A percentile compares a stretch with the other conserved stretches of the same genome.
These are phyloP conservation scores for Chydorus sphaericus DNA, from an alignment of 2,888 invertebrate genomes.

Conservation along the genomic window DNA sequence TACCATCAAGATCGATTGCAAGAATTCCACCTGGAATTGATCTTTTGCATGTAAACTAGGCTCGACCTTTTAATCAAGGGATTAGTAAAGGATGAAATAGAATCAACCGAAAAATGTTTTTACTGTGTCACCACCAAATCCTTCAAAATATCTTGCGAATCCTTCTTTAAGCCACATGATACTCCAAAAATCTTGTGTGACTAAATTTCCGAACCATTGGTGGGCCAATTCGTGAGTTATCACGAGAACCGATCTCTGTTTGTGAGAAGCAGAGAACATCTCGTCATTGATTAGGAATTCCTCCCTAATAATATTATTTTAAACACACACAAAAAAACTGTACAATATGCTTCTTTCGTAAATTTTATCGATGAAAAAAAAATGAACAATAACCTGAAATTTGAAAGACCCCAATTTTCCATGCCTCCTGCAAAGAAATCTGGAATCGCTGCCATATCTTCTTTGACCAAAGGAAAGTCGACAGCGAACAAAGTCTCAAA, in stretches of 20 bases:
- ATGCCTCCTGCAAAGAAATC: conserved; percentile 36
- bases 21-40: conserved; percentile 58
- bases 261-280: conserved; percentile 12
- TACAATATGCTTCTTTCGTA: background rate
- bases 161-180: too few species aligned
- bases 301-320: conserved; percentile 29
- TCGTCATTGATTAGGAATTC: conserved; percentile 42
- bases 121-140: conserved; percentile 7
- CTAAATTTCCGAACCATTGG: conserved; percentile 72
- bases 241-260: conserved; percentile 21
- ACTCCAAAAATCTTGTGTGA: conserved; percentile 71
- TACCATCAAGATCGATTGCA: conserved; percentile 58
- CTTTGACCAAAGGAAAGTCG: conserved; percentile 17
- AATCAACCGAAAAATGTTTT: background rate
- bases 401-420: conserved; percentile 73
- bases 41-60: conserved; percentile 40
- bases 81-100: background rate
- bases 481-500: conserved; percentile 17
- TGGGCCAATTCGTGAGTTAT: conserved; percentile 60
- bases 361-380: too few species aligned
- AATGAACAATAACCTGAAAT: conserved; percentile 43
- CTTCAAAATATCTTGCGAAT: too few species aligned
- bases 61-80: conserved; percentile 13
- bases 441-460: conserved; percentile 17
- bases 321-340: too few species aligned